Evolutionary conservation across 1,140 invertebrate species (phyloP).

Genomic region (Gerris buenoi): DNA sequence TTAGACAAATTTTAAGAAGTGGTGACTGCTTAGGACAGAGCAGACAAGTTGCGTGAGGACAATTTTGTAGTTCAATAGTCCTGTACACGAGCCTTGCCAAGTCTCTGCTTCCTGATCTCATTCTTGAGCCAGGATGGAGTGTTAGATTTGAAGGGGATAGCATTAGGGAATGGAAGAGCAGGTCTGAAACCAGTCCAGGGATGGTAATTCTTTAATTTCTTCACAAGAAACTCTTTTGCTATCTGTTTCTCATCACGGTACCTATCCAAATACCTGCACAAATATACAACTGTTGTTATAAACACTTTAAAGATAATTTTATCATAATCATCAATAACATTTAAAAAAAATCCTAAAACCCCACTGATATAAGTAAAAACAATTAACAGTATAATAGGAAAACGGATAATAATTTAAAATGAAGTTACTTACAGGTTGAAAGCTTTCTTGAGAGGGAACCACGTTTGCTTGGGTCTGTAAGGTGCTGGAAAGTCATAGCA

Average conservation of each 20-base stretch:
- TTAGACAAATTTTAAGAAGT: too few relatives aligned
- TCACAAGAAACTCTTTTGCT: constrained; percentile 67
- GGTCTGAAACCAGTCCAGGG: constrained; percentile 59
- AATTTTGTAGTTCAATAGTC: too few relatives aligned
- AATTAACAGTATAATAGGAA: too few relatives aligned
- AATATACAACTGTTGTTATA: neutral
- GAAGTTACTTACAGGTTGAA: constrained; percentile 47
- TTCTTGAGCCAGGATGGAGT: constrained; percentile 61
- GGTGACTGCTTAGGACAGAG: too few relatives aligned
- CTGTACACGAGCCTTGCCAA: constrained; percentile 50
- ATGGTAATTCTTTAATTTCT: constrained; percentile 61
- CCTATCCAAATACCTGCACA: constrained; percentile 63
- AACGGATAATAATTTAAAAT: too few relatives aligned
- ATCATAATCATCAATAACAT: too few relatives aligned
- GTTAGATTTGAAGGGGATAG: constrained; percentile 37
- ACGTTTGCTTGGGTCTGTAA: constrained; percentile 56
- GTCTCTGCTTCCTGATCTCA: constrained; percentile 48
- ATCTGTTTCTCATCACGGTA: constrained; percentile 80
- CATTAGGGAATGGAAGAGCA: constrained; percentile 56
- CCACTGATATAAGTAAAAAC: too few relatives aligned
- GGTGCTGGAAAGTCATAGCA: constrained; percentile 76
- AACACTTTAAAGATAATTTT: neutral
- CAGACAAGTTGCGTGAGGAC: too few relatives aligned
- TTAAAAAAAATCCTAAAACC: too few relatives aligned
- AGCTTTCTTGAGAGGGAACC: constrained; percentile 62